phyloP scores from a whole-genome alignment of 2,888 invertebrate genomes.

The Xylocampa areola region DNA sequence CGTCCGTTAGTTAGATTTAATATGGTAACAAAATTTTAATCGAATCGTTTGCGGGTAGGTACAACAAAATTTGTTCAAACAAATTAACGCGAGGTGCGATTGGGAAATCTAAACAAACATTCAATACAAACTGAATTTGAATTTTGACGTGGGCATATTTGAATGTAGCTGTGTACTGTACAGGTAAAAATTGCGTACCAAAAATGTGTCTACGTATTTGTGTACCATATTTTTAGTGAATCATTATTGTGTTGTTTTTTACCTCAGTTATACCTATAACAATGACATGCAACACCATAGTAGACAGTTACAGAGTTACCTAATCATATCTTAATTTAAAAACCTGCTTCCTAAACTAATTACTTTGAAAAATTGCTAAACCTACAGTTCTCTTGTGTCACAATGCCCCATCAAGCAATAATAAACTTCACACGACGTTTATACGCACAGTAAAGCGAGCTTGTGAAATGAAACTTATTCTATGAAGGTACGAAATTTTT shows the following conservation, averaged over 20 bases:
- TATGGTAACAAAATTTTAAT: slow-evolving; percentile 79
- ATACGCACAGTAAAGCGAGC: slow-evolving; percentile 11
- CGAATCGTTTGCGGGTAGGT: slow-evolving; percentile 76
- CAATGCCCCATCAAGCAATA: slow-evolving; percentile 14
- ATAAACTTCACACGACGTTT: slow-evolving; percentile 33
- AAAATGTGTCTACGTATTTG: neutral
- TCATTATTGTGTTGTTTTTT: neutral
- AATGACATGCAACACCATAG: no score
- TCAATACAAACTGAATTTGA: slow-evolving; percentile 74
- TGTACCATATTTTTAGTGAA: neutral
- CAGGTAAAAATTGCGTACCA: slow-evolving; percentile 39
- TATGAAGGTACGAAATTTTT: slow-evolving; percentile 42
- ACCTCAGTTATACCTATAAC: neutral
- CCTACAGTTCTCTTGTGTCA: slow-evolving; percentile 6
- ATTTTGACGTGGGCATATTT: slow-evolving; percentile 64
- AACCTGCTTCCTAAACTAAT: no score
- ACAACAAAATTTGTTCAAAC: slow-evolving; percentile 81
- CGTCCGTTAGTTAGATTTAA: slow-evolving; percentile 66
- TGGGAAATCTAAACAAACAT: slow-evolving; percentile 82
- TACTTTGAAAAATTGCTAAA: no score
- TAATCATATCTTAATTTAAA: neutral
- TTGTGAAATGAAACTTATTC: slow-evolving; percentile 43
- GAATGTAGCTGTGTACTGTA: slow-evolving; percentile 30
- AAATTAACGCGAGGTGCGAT: slow-evolving; percentile 83
- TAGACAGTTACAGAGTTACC: no score